Conservation (phyloP, 2,888 invertebrate species). For the Taenaris catops region DNA sequence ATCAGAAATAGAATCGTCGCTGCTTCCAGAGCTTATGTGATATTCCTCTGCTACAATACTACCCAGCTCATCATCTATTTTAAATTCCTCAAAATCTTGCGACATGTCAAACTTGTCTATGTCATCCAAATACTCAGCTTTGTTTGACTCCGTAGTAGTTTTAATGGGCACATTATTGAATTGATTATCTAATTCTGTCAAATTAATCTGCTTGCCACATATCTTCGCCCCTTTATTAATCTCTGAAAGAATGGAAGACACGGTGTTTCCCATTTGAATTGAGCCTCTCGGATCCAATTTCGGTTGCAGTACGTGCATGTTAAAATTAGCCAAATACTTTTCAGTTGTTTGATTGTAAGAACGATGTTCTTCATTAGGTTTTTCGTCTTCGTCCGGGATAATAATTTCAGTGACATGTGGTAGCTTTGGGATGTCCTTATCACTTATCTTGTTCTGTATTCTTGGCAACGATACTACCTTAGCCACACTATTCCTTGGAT, state of each 20-base stretch:
- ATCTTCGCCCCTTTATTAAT: constrained; percentile 74
- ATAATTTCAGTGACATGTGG: constrained; percentile 88
- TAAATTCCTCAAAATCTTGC: constrained; percentile 90
- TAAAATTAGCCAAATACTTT: constrained; percentile 61
- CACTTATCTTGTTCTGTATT: constrained; percentile 69
- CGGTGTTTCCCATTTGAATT: constrained; percentile 81
- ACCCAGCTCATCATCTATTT: constrained; percentile 85
- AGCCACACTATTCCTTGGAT: constrained; percentile 64
- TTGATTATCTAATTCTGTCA: constrained; percentile 66
- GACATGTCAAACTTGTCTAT: constrained; percentile 84
- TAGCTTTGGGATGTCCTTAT: constrained; percentile 84
- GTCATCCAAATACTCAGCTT: constrained; percentile 70
- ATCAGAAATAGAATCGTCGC: constrained; percentile 67
- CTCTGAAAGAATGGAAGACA: constrained; percentile 80
- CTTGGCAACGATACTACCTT: constrained; percentile 66
- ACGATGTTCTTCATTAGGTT: constrained; percentile 54
- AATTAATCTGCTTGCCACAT: constrained; percentile 62
- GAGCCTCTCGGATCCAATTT: constrained; percentile 74
- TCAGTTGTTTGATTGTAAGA: constrained; percentile 55
- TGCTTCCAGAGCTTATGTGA: constrained; percentile 73
- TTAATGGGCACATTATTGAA: constrained; percentile 57
- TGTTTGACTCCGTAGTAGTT: constrained; percentile 49
- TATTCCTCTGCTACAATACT: constrained; percentile 73
- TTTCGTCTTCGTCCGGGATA: constrained; percentile 82
- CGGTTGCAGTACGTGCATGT: constrained; percentile 61